These are phyloP conservation scores for Acholoe squamosa DNA, from an alignment of 2,888 invertebrate genomes.

Conservation along the genomic window DNA sequence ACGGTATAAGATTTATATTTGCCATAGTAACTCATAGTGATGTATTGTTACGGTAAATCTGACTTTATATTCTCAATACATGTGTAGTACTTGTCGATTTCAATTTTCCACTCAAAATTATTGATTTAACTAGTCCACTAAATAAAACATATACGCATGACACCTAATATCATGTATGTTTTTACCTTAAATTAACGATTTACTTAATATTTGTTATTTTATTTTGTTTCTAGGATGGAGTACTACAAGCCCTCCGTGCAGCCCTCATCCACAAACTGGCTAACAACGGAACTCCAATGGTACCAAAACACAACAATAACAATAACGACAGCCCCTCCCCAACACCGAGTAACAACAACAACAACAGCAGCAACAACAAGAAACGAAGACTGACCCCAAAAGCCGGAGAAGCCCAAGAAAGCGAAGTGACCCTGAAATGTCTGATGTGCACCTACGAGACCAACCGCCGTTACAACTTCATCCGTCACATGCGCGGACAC, in stretches of 20 bases:
- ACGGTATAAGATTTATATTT: no score
- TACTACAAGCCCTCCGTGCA: conserved; percentile 32
- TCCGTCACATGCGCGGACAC: conserved; percentile 61
- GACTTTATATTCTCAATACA: no score
- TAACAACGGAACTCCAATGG: conserved; percentile 20
- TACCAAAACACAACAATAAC: background rate
- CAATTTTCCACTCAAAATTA: no score
- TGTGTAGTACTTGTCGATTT: no score
- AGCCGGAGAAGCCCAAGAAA: background rate
- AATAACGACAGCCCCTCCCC: background rate
- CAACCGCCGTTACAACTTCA: conserved; percentile 57
- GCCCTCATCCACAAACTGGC: conserved; percentile 59
- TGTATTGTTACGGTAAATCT: no score
- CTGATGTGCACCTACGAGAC: conserved; percentile 40
- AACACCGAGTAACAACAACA: background rate
- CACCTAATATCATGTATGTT: no score
- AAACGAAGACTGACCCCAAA: background rate
- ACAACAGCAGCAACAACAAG: conserved; percentile 30
- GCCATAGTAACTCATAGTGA: no score
- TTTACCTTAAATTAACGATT: background rate
- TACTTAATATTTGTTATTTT: background rate
- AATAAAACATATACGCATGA: no score
- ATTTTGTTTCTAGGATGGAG: conserved; percentile 26
- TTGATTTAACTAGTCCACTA: no score
- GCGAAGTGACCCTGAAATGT: conserved; percentile 40